Evolutionary conservation across 2,797 vertebrate genomes (phyloP).

Genomic region (Macroramphosus scolopax): DNA sequence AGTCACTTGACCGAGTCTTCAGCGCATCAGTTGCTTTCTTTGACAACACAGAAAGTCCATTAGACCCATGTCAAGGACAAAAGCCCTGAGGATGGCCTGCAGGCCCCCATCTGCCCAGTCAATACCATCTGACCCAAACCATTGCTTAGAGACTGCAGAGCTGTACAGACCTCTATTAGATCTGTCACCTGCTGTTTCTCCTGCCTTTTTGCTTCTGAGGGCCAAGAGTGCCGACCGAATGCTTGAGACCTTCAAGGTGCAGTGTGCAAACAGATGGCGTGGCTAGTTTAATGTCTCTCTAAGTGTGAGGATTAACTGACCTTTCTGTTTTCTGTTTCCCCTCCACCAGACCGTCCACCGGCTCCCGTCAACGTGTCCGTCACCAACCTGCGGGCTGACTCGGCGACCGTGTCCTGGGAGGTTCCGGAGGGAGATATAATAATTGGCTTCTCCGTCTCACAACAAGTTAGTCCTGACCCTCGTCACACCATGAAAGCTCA

Average conservation of each 20-base stretch:
- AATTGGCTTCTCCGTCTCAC: slow-evolving; percentile 96
- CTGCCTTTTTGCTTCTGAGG: slow-evolving; percentile 39
- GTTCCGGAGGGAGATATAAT: slow-evolving; percentile 95
- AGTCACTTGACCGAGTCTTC: slow-evolving; percentile 4
- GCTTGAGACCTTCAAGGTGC: too few species aligned
- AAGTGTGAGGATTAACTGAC: slow-evolving; percentile 9
- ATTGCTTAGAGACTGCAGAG: slow-evolving; percentile 33
- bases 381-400: slow-evolving; percentile 91
- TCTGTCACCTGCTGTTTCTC: slow-evolving; percentile 40
- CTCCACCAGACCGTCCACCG: slow-evolving; percentile 85
- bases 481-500: not conserved
- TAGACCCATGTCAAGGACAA: slow-evolving; percentile 38
- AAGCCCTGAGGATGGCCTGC: slow-evolving; percentile 40
- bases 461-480: slow-evolving; percentile 82
- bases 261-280: slow-evolving; percentile 65
- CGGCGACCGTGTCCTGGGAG: slow-evolving; percentile 95
- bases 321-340: slow-evolving; percentile 12
- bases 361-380: slow-evolving; percentile 96
- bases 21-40: slow-evolving; percentile 17
- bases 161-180: slow-evolving; percentile 41
- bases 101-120: slow-evolving; percentile 26
- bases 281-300: slow-evolving; percentile 4
- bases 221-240: too few species aligned
- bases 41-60: slow-evolving; percentile 52
- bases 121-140: slow-evolving; percentile 40